phyloP scores from a whole-genome alignment of 2,888 invertebrate species.

The Eristalis arbustorum region DNA sequence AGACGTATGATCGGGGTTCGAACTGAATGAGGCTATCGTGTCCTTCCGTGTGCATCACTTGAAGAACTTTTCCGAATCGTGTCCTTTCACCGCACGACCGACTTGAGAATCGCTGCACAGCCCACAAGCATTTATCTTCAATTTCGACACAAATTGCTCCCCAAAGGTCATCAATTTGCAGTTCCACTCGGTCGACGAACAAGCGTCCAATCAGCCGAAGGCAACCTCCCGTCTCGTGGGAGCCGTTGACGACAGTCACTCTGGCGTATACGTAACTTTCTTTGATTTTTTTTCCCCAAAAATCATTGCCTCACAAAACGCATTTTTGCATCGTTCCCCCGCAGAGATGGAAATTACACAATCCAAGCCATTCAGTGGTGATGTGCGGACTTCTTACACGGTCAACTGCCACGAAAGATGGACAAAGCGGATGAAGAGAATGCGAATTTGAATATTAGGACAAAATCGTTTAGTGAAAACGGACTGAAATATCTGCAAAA shows the following conservation, averaged over 20 bases:
- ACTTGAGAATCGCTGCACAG: not conserved
- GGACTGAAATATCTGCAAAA: not conserved
- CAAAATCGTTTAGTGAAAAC: not conserved
- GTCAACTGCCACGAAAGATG: not conserved
- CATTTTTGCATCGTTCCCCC: not conserved
- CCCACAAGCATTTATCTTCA: not conserved
- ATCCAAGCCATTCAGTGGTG: not conserved
- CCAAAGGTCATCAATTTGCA: not conserved
- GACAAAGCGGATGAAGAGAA: too few relatives aligned
- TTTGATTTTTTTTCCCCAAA: not conserved
- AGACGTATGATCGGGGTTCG: not conserved
- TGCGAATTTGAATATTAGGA: not conserved
- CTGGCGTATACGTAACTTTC: conserved; percentile 29
- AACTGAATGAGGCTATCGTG: not conserved
- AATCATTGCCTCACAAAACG: not conserved
- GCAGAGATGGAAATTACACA: not conserved
- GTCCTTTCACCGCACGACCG: not conserved
- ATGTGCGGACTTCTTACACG: not conserved
- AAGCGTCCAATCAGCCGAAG: not conserved
- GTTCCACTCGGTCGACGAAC: not conserved
- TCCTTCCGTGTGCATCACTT: not conserved
- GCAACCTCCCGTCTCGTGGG: not conserved
- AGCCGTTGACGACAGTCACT: not conserved
- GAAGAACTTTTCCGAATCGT: not conserved
- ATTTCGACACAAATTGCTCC: not conserved